Base-by-base conservation (phyloP, 2,797 vertebrate species). In the Trichosurus vulpecula region DNA sequence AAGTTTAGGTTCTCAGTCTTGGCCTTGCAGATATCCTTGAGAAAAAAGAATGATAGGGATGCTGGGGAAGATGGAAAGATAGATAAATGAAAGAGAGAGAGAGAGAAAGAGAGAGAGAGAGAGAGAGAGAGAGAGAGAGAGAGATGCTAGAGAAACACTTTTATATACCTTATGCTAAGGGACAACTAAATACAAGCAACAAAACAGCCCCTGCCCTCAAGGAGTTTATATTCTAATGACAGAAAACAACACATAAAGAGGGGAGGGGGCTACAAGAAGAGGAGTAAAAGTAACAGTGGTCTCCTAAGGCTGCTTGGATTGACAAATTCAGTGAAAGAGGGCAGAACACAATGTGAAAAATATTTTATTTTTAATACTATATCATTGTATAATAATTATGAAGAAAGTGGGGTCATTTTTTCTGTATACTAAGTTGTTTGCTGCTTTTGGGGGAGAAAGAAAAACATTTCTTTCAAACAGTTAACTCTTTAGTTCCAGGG, bases 331-430 rank as follows among this genome's bases (percentile, higher is more conserved):
- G 3, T 51, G 30, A 94, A 54, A 94, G 54, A 94, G 81, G 53
- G 35, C 91, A 91, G 16, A 51, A 47, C 74, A 92, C 6, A 3
- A 11, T 41, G 0, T 52, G 54, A 41, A 6, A 35, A 81, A 89
- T 52, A 27, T 6, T 97, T 98, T 98, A 97, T 97, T 97, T 81
- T 74, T 95, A 61, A 52, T 47, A 87, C 4, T 35, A 10, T 57
- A 92, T 74, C 92, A 52, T 25, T 90, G 92, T 47, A 47, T 47
- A 94, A 93, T 93, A 90, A 2, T 47, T 61, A 92, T 6, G 13
- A 91, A 52, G 41, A 94, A 89, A 51, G 22, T 47, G 41, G 22
- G 52, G 74, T 74, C 1, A 52, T 56, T 93, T 22, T 94, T 94
- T 90, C 89, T 9, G 41, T 22, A 9, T 74, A 57, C 3, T n/a